A percentile compares a stretch with the other conserved stretches of the same genome.
These are phyloP conservation scores for Megatriorchis doriae DNA, from an alignment of 2,113 vertebrate genomes.

Conservation along the genomic window DNA sequence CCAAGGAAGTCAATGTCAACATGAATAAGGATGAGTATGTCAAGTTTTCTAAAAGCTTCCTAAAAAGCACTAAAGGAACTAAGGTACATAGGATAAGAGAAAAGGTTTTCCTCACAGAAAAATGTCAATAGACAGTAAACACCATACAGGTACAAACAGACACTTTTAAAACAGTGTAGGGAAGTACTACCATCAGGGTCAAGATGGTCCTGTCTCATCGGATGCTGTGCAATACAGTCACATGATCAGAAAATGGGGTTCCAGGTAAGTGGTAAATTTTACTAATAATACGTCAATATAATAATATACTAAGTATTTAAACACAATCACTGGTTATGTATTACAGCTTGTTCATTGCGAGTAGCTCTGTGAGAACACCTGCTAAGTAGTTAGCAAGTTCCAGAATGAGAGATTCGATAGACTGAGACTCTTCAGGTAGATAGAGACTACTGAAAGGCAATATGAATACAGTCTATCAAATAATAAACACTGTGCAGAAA, in stretches of 20 bases:
- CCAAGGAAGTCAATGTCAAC: background rate
- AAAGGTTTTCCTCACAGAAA: background rate
- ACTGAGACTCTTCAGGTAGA: background rate
- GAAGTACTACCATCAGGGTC: fast-evolving
- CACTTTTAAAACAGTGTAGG: background rate
- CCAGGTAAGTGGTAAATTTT: background rate
- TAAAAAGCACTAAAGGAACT: background rate
- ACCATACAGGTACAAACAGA: background rate
- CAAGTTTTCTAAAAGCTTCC: background rate
- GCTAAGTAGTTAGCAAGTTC: background rate
- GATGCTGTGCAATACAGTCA: background rate
- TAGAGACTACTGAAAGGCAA: background rate
- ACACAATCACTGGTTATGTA: background rate
- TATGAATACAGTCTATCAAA: background rate
- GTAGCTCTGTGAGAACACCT: background rate
- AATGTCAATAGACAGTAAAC: background rate
- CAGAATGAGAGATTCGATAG: background rate
- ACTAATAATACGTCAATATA: background rate
- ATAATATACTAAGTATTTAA: background rate
- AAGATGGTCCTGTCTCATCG: background rate
- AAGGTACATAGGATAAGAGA: background rate
- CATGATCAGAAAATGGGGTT: fast-evolving
- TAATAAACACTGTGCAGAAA: background rate
- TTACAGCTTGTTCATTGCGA: background rate
- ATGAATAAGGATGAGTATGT: background rate